A percentile compares a stretch with the other conserved stretches of the same genome.
Evolutionary conservation across 2,113 vertebrate species (phyloP).

Genomic region (Laticauda laticaudata): DNA sequence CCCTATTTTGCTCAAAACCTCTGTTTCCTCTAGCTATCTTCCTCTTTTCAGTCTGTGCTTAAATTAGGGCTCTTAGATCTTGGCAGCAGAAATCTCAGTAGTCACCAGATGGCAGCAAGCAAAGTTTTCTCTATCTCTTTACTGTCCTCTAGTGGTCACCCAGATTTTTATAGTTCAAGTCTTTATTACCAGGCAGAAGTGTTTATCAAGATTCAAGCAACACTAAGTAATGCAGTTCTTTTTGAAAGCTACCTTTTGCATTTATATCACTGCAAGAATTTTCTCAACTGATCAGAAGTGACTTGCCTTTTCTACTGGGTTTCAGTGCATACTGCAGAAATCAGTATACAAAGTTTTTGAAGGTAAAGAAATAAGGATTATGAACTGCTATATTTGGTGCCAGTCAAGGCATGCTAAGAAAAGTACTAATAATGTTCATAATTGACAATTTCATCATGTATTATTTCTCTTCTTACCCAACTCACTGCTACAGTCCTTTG

Average conservation of each 20-base stretch:
- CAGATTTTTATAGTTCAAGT: not conserved
- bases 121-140: not conserved
- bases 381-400: not conserved
- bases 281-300: not conserved
- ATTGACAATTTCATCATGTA: not conserved
- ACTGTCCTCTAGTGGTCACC: not conserved
- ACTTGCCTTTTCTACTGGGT: not conserved
- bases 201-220: not conserved
- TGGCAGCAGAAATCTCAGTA: not conserved
- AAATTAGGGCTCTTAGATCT: not conserved
- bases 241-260: not conserved
- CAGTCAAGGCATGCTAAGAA: not conserved
- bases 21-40: slow-evolving; percentile 27
- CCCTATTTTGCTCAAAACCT: not conserved
- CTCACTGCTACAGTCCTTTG: not conserved
- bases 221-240: not conserved
- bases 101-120: not conserved
- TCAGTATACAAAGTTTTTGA: not conserved
- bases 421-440: not conserved
- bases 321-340: not conserved
- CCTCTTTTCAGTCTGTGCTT: slow-evolving; percentile 11
- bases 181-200: not conserved
- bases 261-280: not conserved
- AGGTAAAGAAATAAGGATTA: not conserved
- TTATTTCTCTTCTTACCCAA: not conserved